Evolutionary conservation across 2,888 invertebrate species (phyloP).

Genomic region (Nemurella pictetii): DNA sequence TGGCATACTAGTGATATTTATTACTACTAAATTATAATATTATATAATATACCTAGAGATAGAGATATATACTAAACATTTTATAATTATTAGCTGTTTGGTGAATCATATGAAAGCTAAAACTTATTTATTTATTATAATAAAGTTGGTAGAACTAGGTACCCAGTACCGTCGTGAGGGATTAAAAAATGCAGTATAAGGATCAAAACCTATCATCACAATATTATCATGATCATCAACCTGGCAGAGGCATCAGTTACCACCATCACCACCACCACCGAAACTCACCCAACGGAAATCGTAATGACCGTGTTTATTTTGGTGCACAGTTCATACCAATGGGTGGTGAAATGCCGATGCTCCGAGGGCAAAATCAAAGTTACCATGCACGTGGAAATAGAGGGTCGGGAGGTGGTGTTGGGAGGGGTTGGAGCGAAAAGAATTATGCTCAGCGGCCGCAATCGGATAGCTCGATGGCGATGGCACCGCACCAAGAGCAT

Average conservation of each 20-base stretch:
- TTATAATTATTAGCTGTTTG: no score
- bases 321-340: conserved; percentile 26
- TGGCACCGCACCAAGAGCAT: background rate
- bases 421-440: conserved; percentile 29
- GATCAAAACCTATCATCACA: background rate
- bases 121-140: no score
- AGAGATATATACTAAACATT: no score
- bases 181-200: background rate
- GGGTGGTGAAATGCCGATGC: conserved; percentile 39
- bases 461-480: background rate
- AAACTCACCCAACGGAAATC: background rate
- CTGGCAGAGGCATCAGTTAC: background rate
- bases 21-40: no score
- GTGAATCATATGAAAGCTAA: no score
- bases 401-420: conserved; percentile 33
- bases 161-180: no score
- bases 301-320: background rate
- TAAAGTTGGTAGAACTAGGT: no score
- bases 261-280: no score
- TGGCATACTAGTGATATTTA: no score
- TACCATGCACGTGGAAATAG: conserved; percentile 35
- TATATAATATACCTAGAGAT: no score
- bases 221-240: background rate
- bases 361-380: conserved; percentile 33
- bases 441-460: background rate